A percentile compares a stretch with the other conserved stretches of the same genome.
Evolutionary conservation across 2,888 invertebrate genomes (phyloP).

Genomic region (Chrysomela aeneicollis): DNA sequence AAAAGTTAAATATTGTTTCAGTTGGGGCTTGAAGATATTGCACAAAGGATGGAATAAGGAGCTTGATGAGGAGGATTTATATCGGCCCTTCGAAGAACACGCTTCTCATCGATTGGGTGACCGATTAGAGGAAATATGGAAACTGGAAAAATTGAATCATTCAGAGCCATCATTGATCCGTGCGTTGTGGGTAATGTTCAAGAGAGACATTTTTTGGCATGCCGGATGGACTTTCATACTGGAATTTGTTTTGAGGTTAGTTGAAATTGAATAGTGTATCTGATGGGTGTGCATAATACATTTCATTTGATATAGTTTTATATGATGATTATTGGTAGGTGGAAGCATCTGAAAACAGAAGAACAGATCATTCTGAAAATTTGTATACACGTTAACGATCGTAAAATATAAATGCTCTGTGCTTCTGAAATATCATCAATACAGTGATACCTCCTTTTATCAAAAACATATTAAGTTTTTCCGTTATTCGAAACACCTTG

Average conservation of each 20-base stretch:
- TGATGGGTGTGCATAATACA: too few relatives aligned
- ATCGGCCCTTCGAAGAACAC: slow-evolving; percentile 62
- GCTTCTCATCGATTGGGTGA: slow-evolving; percentile 61
- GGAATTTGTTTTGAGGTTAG: slow-evolving; percentile 52
- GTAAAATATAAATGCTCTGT: too few relatives aligned
- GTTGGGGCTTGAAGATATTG: slow-evolving; percentile 65
- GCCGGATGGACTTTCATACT: slow-evolving; percentile 47
- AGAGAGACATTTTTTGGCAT: slow-evolving; percentile 47
- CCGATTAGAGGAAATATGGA: slow-evolving; percentile 57
- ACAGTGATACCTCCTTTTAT: too few relatives aligned
- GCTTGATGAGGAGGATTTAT: slow-evolving; percentile 63
- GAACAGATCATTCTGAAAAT: too few relatives aligned
- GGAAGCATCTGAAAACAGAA: too few relatives aligned
- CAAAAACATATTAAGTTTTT: too few relatives aligned
- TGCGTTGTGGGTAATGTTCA: slow-evolving; percentile 52
- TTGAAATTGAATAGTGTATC: slow-evolving; percentile 6
- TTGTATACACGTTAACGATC: too few relatives aligned
- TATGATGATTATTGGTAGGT: too few relatives aligned
- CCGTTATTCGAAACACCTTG: too few relatives aligned
- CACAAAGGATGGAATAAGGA: slow-evolving; percentile 62
- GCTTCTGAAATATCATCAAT: too few relatives aligned
- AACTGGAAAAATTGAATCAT: slow-evolving; percentile 46
- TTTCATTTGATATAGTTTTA: too few relatives aligned
- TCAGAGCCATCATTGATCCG: slow-evolving; percentile 49
- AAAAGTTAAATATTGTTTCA: slow-evolving; percentile 44